Percentiles rank a stretch among this genome's conserved stretches.
Evolutionary conservation across 2,888 invertebrate species (phyloP).

Genomic region (Pantelozetes paolii): DNA sequence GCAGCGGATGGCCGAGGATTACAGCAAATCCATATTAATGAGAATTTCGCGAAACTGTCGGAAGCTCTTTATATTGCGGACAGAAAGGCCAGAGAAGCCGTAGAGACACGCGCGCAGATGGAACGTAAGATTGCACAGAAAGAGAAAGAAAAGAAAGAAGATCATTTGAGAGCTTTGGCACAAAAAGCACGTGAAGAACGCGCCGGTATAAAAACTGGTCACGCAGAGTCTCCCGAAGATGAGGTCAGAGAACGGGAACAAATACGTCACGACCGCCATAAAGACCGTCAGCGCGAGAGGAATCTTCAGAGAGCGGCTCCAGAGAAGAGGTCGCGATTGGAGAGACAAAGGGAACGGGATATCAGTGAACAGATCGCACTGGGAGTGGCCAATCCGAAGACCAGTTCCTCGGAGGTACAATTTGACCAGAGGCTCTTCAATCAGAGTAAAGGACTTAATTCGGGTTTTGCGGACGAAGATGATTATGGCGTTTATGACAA

Average conservation of each 20-base stretch:
- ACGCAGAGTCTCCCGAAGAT: slow-evolving; percentile 55
- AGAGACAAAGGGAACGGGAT: slow-evolving; percentile 86
- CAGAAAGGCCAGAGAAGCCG: slow-evolving; percentile 91
- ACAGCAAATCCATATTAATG: slow-evolving; percentile 95
- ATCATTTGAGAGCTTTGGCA: slow-evolving; percentile 83
- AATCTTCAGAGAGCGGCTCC: slow-evolving; percentile 90
- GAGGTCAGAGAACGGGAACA: slow-evolving; percentile 77
- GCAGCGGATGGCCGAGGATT: slow-evolving; percentile 97
- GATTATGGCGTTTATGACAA: slow-evolving; percentile 97
- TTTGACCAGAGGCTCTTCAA: slow-evolving; percentile 97
- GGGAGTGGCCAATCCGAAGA: slow-evolving; percentile 78
- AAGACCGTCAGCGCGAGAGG: slow-evolving; percentile 84
- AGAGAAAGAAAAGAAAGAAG: slow-evolving; percentile 97
- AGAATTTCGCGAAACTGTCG: slow-evolving; percentile 96
- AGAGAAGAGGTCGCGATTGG: slow-evolving; percentile 79
- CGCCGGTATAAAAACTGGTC: slow-evolving; percentile 65
- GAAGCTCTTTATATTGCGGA: slow-evolving; percentile 98
- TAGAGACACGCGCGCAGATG: slow-evolving; percentile 90
- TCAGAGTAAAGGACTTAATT: slow-evolving; percentile 80
- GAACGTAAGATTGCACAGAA: slow-evolving; percentile 95
- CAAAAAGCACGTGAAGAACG: slow-evolving; percentile 92
- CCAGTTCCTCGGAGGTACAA: slow-evolving; percentile 67
- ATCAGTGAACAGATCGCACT: slow-evolving; percentile 98
- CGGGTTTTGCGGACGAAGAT: slow-evolving; percentile 94
- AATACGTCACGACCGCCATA: slow-evolving; percentile 79